Base-by-base conservation (phyloP, 2,888 invertebrate genomes). In the Zootermopsis nevadensis region DNA sequence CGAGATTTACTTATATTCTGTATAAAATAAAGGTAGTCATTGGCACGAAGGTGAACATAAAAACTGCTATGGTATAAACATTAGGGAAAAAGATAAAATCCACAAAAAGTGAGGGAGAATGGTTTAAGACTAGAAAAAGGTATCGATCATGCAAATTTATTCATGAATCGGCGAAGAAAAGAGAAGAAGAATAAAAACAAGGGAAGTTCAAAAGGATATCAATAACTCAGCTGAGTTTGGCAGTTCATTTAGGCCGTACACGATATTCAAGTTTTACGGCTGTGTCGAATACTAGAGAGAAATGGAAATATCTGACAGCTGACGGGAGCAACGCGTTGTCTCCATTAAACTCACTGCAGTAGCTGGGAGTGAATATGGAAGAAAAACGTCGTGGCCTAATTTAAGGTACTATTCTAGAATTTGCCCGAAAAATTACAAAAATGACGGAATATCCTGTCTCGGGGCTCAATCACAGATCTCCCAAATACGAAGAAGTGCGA, bases 201-300 rank as follows among this genome's bases (percentile, higher is more conserved):
- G 30, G 81, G 81, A 79, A 80, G 76, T 82, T 82, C 77, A 80
- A 83, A 84, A 82, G 80, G 80, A 80, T 84, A 84, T 84, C 84
- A 84, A 84, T 84, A 84, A 83, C 83, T 84, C 84, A 83, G 80
- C 67, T 74, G 80, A 27, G 76, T 83, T 82, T 84, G 84, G 84
- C 84, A 84, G 84, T 83, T 84, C 84, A 84, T 84, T n/a, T n/a
- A n/a, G n/a, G n/a, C n/a, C n/a, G n/a, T 84, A 83, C 80, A 76
- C 48, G 38, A 53, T 53, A 55, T 77, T 55, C 55, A 55, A 27
- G 55, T 55, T 77, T 55, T 77, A 69, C 33, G 15, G 31, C 69
- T 31, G 22, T 69, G 22, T 10, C 22, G 31, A 22, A 69, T 69
- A 30, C 27, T 66, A 8, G 66, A 66, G 66, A 30, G 15, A 66